Conservation (phyloP, 1,140 invertebrate genomes). For the Drosophila nigromelanica region DNA sequence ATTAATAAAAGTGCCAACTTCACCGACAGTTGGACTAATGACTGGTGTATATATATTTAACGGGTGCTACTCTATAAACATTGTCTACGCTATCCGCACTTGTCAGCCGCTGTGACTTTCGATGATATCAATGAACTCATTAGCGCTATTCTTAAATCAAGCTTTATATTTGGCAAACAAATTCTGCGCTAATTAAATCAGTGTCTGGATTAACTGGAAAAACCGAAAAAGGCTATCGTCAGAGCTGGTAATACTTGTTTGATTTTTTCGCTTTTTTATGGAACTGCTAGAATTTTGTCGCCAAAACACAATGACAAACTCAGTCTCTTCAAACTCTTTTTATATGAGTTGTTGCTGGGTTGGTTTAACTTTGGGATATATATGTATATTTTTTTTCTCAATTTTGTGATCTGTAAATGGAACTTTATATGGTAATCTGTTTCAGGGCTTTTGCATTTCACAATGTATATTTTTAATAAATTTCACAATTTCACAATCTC, state of each 20-base stretch:
- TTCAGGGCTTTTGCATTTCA: constrained; percentile 41
- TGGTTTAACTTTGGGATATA: constrained; percentile 1
- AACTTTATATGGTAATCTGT: not conserved
- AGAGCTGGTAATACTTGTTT: constrained; percentile 60
- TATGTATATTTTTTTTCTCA: not conserved
- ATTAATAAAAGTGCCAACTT: constrained; percentile 14
- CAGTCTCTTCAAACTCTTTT: constrained; percentile 26
- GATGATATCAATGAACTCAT: constrained; percentile 58
- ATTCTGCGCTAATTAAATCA: constrained; percentile 60
- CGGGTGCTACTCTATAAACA: constrained; percentile 7
- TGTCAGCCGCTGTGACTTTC: not conserved
- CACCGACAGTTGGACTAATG: constrained; percentile 5
- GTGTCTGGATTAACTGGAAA: constrained; percentile 66
- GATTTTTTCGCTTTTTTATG: constrained; percentile 13
- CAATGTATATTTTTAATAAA: constrained; percentile 28
- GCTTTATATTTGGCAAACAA: constrained; percentile 45
- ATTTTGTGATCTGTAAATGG: not conserved
- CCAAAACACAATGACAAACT: not conserved
- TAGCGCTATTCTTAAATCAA: constrained; percentile 41
- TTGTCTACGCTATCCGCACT: constrained; percentile 2
- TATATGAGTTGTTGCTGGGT: constrained; percentile 1
- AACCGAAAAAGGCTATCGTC: constrained; percentile 48
- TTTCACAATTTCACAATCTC: constrained; percentile 22
- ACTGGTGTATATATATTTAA: not conserved
- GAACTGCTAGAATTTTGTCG: constrained; percentile 12